Evolutionary conservation across 2,113 vertebrate species (phyloP).

Genomic region (Aldabrachelys gigantea): DNA sequence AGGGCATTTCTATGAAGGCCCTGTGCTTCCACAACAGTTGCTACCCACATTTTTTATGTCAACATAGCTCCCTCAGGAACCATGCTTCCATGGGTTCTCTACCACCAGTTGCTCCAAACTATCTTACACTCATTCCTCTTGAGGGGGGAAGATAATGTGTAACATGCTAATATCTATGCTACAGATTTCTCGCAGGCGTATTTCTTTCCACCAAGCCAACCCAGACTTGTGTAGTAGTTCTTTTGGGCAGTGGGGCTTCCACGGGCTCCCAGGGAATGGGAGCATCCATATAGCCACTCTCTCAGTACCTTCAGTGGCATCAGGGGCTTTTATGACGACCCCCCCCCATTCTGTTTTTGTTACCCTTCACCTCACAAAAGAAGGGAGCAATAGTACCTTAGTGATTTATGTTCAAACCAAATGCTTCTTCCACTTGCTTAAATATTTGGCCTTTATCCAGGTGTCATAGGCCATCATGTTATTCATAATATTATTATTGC

Average conservation of each 20-base stretch:
- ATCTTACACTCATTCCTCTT: background rate
- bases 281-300: accelerated
- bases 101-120: accelerated
- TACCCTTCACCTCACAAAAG: background rate
- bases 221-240: background rate
- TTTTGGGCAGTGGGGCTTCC: background rate
- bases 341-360: background rate
- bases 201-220: background rate
- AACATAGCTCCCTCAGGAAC: background rate
- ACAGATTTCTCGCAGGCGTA: background rate
- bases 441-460: background rate
- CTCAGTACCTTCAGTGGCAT: background rate
- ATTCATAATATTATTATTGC: background rate
- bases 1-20: background rate
- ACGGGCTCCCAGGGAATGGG: background rate
- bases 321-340: background rate
- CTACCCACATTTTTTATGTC: background rate
- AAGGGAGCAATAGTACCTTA: background rate
- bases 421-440: background rate
- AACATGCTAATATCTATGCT: background rate
- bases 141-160: background rate
- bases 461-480: background rate
- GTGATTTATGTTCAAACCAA: background rate
- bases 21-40: background rate
- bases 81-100: background rate